These are phyloP conservation scores for Hydrophis major DNA, from an alignment of 2,797 vertebrate species.

Conservation along the genomic window DNA sequence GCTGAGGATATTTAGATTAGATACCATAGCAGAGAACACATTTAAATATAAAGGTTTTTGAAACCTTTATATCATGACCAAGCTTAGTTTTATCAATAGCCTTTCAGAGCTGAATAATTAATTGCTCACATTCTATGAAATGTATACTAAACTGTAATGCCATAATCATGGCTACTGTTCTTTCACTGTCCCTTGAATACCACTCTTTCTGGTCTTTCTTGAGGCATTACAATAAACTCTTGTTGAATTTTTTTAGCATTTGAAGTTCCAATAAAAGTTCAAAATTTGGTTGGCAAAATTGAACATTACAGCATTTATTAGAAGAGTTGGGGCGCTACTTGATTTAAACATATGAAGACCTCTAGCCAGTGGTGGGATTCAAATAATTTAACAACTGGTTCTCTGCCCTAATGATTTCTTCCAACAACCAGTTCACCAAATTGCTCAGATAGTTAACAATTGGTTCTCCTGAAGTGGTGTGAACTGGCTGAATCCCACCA, in stretches of 20 bases:
- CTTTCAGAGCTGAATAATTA: slow-evolving; percentile 22
- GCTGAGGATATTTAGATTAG: background rate
- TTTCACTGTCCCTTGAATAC: background rate
- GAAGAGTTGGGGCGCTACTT: slow-evolving; percentile 14
- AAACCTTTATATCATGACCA: slow-evolving; percentile 9
- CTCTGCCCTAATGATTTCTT: no score
- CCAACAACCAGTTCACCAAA: no score
- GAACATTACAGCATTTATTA: slow-evolving; percentile 30
- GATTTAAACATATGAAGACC: slow-evolving; percentile 7
- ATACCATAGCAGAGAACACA: slow-evolving; percentile 2
- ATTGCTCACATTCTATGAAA: slow-evolving; percentile 23
- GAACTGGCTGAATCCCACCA: no score
- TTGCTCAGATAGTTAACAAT: no score
- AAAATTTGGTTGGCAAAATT: background rate
- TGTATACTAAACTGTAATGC: background rate
- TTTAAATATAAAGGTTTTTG: slow-evolving; percentile 1
- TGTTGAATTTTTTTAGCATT: background rate
- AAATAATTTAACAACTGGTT: no score
- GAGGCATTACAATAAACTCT: background rate
- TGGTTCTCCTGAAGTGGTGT: no score
- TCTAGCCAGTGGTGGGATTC: background rate
- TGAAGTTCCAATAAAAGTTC: slow-evolving; percentile 16
- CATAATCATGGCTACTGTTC: background rate
- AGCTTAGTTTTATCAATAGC: background rate
- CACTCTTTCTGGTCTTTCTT: background rate